phyloP scores from a whole-genome alignment of 2,113 vertebrate species.

The Odontesthes bonariensis region DNA sequence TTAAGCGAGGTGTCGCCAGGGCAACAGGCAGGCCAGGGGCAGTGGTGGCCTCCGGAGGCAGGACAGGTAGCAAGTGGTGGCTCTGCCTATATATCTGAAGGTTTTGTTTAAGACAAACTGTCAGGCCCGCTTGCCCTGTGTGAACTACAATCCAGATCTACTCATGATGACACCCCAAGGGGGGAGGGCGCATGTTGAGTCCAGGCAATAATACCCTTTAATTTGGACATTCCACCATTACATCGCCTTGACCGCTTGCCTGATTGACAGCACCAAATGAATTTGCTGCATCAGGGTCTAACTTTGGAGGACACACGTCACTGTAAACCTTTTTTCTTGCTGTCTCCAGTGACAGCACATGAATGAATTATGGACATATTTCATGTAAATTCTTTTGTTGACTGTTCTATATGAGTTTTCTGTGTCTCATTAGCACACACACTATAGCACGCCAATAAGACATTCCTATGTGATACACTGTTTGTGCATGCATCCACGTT shows the following conservation, averaged over 20 bases:
- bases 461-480: background rate
- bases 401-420: slow-evolving; percentile 36
- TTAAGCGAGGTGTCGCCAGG: slow-evolving; percentile 63
- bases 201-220: slow-evolving; percentile 61
- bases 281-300: slow-evolving; percentile 76
- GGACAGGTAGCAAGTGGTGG: slow-evolving; percentile 61
- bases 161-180: slow-evolving; percentile 46
- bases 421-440: slow-evolving; percentile 37
- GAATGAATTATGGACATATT: slow-evolving; percentile 64
- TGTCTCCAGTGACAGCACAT: slow-evolving; percentile 69
- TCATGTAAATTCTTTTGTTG: slow-evolving; percentile 58
- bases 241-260: slow-evolving; percentile 61
- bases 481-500: background rate
- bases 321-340: slow-evolving; percentile 60
- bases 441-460: slow-evolving; percentile 10
- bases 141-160: slow-evolving; percentile 49
- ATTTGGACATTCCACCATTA: slow-evolving; percentile 49
- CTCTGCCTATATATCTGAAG: slow-evolving; percentile 59
- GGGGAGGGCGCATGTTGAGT: slow-evolving; percentile 29
- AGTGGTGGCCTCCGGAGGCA: slow-evolving; percentile 56
- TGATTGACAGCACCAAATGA: slow-evolving; percentile 77
- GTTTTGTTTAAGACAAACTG: slow-evolving; percentile 69
- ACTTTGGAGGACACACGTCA: slow-evolving; percentile 71
- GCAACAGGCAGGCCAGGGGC: slow-evolving; percentile 66
- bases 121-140: slow-evolving; percentile 53